Conservation (phyloP, 2,797 vertebrate species). For the Peromyscus nudipes region DNA sequence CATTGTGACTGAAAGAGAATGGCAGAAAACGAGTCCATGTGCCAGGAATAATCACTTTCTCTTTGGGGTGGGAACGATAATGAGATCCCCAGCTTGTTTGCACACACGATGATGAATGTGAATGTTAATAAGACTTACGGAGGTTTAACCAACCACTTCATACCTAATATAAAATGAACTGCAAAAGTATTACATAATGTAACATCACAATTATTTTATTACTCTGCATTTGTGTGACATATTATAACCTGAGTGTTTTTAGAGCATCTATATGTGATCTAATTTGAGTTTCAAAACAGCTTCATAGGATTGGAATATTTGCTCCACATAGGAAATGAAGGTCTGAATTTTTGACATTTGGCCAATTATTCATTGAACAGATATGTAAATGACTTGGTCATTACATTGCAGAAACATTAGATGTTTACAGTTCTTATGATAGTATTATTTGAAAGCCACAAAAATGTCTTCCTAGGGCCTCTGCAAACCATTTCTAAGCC, state of each 20-base stretch:
- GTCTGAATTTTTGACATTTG: conserved; percentile 43
- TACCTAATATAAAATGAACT: neutral
- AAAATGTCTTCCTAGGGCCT: neutral
- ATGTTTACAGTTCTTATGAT: neutral
- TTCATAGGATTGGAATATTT: neutral
- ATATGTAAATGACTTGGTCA: conserved; percentile 24
- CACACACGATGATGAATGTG: neutral
- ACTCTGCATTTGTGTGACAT: neutral
- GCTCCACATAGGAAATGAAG: neutral
- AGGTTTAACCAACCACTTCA: neutral
- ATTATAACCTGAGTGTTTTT: conserved; percentile 34
- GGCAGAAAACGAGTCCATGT: neutral
- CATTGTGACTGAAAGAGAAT: neutral
- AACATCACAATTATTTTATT: neutral
- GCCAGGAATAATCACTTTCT: neutral
- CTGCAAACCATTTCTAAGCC: neutral
- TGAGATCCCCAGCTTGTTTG: neutral
- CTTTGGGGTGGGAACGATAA: neutral
- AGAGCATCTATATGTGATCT: neutral
- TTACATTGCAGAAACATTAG: conserved; percentile 9
- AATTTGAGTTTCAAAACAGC: conserved; percentile 51
- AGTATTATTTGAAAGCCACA: neutral
- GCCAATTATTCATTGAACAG: neutral
- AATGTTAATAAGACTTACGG: neutral
- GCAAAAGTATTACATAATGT: neutral